Conservation (phyloP, 2,888 invertebrate species). For the Globia sparganii region DNA sequence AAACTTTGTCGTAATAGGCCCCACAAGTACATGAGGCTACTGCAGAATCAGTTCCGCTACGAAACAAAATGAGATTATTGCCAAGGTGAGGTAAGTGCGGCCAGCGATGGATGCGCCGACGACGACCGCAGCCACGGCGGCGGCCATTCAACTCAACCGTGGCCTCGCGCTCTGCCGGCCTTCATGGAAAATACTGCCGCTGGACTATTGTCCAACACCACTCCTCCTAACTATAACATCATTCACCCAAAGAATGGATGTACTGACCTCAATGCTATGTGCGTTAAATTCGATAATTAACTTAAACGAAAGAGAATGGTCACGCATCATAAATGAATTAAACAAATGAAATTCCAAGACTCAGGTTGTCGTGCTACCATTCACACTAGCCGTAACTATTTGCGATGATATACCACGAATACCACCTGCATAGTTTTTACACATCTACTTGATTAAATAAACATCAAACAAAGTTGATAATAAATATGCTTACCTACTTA, state of each 20-base stretch:
- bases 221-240: constrained; percentile 33
- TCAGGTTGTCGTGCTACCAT: constrained; percentile 24
- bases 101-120: constrained; percentile 80
- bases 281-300: constrained; percentile 48
- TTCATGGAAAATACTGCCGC: constrained; percentile 64
- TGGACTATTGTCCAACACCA: constrained; percentile 48
- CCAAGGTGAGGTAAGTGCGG: constrained; percentile 85
- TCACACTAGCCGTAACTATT: constrained; percentile 25
- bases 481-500: constrained; percentile 67
- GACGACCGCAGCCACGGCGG: constrained; percentile 75
- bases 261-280: constrained; percentile 21
- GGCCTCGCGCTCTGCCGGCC: constrained; percentile 75
- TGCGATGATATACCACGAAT: constrained; percentile 6
- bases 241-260: constrained; percentile 5
- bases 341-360: constrained; percentile 26
- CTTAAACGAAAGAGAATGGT: constrained; percentile 46
- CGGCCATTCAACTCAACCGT: constrained; percentile 87
- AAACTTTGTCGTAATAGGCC: constrained; percentile 51
- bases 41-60: constrained; percentile 81
- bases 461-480: constrained; percentile 47
- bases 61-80: constrained; percentile 84
- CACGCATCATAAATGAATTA: constrained; percentile 58
- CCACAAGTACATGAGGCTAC: constrained; percentile 69
- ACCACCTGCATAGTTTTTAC: constrained; percentile 31
- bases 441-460: constrained; percentile 27